Conservation (phyloP, 2,888 invertebrate species). For the Drosophila subquinaria region DNA sequence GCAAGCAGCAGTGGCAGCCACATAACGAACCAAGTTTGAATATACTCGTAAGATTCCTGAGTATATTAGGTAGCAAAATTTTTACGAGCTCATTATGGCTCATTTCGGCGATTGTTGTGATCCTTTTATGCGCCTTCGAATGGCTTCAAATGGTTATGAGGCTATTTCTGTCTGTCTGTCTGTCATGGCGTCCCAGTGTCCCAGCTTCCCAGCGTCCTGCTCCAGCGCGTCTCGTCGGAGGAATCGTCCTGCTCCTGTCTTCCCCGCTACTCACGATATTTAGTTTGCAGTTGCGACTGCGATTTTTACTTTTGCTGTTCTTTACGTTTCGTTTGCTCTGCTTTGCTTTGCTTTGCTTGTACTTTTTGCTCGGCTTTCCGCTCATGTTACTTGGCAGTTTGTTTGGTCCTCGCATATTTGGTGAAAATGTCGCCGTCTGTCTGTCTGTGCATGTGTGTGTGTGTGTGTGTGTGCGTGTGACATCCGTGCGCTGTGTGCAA, state of each 20-base stretch:
- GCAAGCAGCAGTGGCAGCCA: conserved; percentile 39
- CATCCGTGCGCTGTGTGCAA: conserved; percentile 67
- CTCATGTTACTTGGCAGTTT: conserved; percentile 61
- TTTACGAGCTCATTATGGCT: conserved; percentile 86
- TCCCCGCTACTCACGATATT: conserved; percentile 60
- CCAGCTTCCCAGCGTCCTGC: conserved; percentile 15
- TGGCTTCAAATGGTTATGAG: conserved; percentile 85
- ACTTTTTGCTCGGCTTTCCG: conserved; percentile 60
- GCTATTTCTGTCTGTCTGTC: conserved; percentile 71
- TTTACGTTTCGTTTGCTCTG: conserved; percentile 49
- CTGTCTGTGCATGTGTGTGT: conserved; percentile 51
- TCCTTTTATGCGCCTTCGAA: conserved; percentile 86
- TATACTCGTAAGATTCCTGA: conserved; percentile 84
- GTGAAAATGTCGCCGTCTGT: conserved; percentile 76
- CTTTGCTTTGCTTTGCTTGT: conserved; percentile 45
- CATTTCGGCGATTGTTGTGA: conserved; percentile 86
- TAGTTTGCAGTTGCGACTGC: conserved; percentile 81
- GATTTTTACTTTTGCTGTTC: conserved; percentile 70
- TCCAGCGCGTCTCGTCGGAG: too few species aligned
- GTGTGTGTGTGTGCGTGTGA: conserved; percentile 42
- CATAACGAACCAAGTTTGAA: conserved; percentile 80
- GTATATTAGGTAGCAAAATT: conserved; percentile 86
- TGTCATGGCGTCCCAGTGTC: conserved; percentile 45
- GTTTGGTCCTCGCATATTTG: conserved; percentile 61
- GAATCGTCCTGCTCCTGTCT: conserved; percentile 1